phyloP scores from a whole-genome alignment of 2,797 vertebrate species.

The Simalia tracyae region DNA sequence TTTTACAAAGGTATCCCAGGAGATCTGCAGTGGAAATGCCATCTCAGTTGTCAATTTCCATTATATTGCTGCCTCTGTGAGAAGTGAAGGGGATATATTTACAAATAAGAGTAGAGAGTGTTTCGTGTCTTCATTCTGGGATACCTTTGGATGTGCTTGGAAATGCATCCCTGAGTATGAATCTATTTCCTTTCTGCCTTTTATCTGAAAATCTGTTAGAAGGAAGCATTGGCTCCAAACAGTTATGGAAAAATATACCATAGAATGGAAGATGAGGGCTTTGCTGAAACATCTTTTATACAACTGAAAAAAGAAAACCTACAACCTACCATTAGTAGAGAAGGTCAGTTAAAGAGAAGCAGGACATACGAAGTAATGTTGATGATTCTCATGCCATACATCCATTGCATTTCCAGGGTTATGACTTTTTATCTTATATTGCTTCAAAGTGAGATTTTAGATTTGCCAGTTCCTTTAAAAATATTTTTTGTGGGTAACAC shows the following conservation, averaged over 20 bases:
- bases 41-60: background rate
- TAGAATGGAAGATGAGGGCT: no score
- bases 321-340: background rate
- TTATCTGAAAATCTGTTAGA: background rate
- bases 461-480: background rate
- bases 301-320: no score
- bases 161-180: background rate
- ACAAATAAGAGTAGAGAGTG: background rate
- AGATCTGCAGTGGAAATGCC: background rate
- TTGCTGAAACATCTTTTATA: no score
- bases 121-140: background rate
- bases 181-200: background rate
- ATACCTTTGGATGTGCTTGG: background rate
- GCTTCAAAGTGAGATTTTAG: background rate
- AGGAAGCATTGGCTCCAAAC: no score
- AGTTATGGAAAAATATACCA: no score
- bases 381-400: background rate
- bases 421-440: background rate
- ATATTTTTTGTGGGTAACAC: conserved; percentile 9
- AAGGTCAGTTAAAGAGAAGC: background rate
- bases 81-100: background rate
- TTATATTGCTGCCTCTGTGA: background rate
- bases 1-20: background rate
- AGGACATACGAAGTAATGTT: background rate
- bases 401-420: background rate